Evolutionary conservation across 2,113 vertebrate species (phyloP).

Genomic region (Nesospiza acunhae): DNA sequence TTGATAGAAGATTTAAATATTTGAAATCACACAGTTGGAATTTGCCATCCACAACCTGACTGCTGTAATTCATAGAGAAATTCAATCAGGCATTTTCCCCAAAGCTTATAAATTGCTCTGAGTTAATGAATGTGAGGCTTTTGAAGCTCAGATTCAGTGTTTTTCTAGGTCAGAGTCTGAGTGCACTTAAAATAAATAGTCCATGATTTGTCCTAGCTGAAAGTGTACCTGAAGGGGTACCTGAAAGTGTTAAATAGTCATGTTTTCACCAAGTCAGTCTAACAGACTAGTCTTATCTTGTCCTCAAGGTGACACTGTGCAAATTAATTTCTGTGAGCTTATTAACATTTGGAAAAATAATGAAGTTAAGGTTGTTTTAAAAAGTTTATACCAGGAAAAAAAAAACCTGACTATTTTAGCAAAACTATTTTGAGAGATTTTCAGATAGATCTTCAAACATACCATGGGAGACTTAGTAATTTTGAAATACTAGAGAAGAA

Average conservation of each 20-base stretch:
- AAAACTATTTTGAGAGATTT: background rate
- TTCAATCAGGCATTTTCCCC: slow-evolving; percentile 75
- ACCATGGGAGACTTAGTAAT: slow-evolving; percentile 61
- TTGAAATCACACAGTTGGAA: slow-evolving; percentile 69
- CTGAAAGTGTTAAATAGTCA: background rate
- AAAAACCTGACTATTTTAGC: slow-evolving; percentile 47
- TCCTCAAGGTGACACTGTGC: slow-evolving; percentile 45
- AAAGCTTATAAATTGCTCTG: slow-evolving; percentile 32
- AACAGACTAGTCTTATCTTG: background rate
- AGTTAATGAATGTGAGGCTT: slow-evolving; percentile 76
- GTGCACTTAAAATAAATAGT: background rate
- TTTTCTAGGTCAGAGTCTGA: slow-evolving; percentile 59
- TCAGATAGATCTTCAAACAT: slow-evolving; percentile 66
- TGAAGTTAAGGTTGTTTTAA: slow-evolving; percentile 68
- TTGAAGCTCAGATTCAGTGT: slow-evolving; percentile 73
- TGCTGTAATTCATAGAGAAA: slow-evolving; percentile 75
- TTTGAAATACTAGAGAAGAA: slow-evolving; percentile 61
- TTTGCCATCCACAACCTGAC: slow-evolving; percentile 71
- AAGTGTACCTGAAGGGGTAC: background rate
- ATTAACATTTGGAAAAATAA: slow-evolving; percentile 59
- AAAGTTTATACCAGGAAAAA: slow-evolving; percentile 75
- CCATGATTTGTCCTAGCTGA: background rate
- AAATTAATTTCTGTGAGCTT: slow-evolving; percentile 72
- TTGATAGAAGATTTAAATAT: slow-evolving; percentile 73
- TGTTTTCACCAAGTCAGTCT: background rate